These are phyloP conservation scores for Lasioglossum zephyrum DNA, from an alignment of 2,888 invertebrate genomes.

Conservation along the genomic window DNA sequence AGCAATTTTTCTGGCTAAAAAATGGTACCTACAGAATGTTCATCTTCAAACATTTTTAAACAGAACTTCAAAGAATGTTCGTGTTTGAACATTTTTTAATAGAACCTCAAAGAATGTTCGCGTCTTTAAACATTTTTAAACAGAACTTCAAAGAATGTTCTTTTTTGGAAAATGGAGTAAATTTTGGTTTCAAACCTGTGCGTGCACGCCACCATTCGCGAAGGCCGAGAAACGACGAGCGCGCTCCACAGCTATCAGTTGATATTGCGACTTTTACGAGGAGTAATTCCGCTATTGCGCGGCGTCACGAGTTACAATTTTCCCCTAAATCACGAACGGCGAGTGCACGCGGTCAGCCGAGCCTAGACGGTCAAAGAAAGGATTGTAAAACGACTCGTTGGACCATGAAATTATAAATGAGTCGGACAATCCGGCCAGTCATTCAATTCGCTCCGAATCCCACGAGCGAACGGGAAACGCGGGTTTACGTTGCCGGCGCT, in stretches of 20 bases:
- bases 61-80: too few species aligned
- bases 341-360: not conserved
- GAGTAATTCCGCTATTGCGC: not conserved
- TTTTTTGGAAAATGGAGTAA: not conserved
- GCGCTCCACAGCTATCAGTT: not conserved
- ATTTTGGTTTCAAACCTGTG: not conserved
- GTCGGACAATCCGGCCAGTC: constrained; percentile 39
- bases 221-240: not conserved
- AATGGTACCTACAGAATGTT: too few species aligned
- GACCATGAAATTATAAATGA: constrained; percentile 59
- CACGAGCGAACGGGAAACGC: constrained; percentile 12
- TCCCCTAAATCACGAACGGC: not conserved
- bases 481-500: not conserved
- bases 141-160: not conserved
- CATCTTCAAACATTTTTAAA: too few species aligned
- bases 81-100: too few species aligned
- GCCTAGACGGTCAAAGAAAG: not conserved
- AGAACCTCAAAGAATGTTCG: too few species aligned
- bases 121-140: too few species aligned
- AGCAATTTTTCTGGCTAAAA: not conserved
- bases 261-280: not conserved
- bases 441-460: constrained; percentile 27
- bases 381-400: constrained; percentile 21
- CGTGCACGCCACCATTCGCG: not conserved
- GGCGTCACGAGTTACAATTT: not conserved